phyloP scores from a whole-genome alignment of 1,140 invertebrate species.

The Prorops nasuta region DNA sequence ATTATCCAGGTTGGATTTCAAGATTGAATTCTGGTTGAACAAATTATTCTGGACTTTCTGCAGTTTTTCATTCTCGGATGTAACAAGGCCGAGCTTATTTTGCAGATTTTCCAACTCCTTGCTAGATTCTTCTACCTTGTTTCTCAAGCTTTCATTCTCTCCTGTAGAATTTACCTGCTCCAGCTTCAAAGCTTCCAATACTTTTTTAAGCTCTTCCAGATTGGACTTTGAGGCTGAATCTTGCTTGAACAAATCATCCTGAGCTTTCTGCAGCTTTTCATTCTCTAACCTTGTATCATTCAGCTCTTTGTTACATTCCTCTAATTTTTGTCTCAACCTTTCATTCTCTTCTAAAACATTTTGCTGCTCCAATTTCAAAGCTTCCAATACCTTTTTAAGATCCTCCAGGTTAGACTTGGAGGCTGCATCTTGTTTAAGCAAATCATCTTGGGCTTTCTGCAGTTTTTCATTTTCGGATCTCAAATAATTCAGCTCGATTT shows the following conservation, averaged over 20 bases:
- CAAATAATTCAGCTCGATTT: neutral
- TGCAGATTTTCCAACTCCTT: neutral
- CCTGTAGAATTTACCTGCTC: constrained; percentile 13
- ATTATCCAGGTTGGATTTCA: constrained; percentile 1
- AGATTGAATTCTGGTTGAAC: neutral
- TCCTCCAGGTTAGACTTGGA: constrained; percentile 15
- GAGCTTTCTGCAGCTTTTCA: constrained; percentile 3
- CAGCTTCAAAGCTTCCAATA: constrained; percentile 16
- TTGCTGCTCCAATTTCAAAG: constrained; percentile 16
- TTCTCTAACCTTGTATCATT: constrained; percentile 5
- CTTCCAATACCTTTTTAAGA: constrained; percentile 12
- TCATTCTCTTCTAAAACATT: too few relatives aligned
- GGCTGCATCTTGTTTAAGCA: constrained; percentile 2
- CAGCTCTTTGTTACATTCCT: constrained; percentile 4
- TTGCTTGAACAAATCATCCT: neutral
- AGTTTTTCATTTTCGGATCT: constrained; percentile 10
- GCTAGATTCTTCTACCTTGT: neutral
- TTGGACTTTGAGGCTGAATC: neutral
- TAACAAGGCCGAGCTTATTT: constrained; percentile 5
- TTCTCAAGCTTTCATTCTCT: constrained; percentile 13
- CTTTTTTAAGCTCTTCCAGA: neutral
- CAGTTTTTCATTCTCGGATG: constrained; percentile 13
- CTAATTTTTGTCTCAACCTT: constrained; percentile 14
- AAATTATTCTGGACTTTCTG: neutral
- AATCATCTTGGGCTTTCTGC: constrained; percentile 2